phyloP scores from a whole-genome alignment of 2,797 vertebrate genomes.

The Pseudochromis fuscus region DNA sequence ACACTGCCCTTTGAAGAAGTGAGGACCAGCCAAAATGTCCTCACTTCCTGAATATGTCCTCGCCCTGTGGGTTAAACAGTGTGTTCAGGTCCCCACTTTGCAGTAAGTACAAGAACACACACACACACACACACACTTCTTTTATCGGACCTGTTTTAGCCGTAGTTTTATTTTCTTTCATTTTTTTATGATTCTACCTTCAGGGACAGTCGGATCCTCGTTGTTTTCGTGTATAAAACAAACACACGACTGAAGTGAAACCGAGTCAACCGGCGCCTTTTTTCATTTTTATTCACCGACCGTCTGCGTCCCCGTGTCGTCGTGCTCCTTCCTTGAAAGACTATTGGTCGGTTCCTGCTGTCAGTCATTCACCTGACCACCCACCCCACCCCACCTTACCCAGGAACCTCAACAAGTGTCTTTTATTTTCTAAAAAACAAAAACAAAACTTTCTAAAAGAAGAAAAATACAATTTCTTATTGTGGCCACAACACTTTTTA shows the following conservation, averaged over 20 bases:
- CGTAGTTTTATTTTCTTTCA: conserved; percentile 39
- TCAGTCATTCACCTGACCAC: conserved; percentile 50
- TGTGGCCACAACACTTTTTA: conserved; percentile 77
- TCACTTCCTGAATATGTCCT: no score
- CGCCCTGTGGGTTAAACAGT: no score
- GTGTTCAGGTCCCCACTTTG: no score
- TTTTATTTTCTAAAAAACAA: conserved; percentile 80
- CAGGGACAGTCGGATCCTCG: conserved; percentile 65
- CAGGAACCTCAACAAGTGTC: conserved; percentile 85
- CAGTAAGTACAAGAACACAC: no score
- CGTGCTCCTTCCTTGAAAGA: conserved; percentile 45
- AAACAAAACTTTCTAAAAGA: conserved; percentile 76
- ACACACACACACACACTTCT: conserved; percentile 16
- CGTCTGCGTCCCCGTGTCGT: conserved; percentile 56
- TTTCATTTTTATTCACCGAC: no score
- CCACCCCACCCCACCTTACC: conserved; percentile 58
- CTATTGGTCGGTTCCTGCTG: conserved; percentile 42
- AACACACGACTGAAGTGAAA: conserved; percentile 19
- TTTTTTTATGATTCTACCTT: conserved; percentile 66
- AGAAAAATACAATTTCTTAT: conserved; percentile 77
- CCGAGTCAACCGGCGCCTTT: conserved; percentile 57
- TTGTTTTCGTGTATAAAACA: conserved; percentile 38
- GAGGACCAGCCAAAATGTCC: no score
- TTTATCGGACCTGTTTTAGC: conserved; percentile 55
- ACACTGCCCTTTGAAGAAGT: no score